A percentile compares a stretch with the other conserved stretches of the same genome.
Evolutionary conservation across 2,888 invertebrate species (phyloP).

Genomic region (Marronus borbonicus): DNA sequence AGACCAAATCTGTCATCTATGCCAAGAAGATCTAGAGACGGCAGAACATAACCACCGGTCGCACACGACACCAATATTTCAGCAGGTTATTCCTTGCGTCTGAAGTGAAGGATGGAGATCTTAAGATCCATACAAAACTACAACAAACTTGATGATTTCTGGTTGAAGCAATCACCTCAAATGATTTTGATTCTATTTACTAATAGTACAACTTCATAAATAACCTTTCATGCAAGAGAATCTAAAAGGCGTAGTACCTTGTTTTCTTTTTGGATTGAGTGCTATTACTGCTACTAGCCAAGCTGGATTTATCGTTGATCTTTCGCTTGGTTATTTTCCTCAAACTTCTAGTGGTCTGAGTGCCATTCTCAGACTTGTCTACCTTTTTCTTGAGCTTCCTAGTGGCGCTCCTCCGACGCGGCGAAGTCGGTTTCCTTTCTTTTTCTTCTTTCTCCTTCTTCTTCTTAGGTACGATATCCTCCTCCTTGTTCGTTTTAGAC

Average conservation of each 20-base stretch:
- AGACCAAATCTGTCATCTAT: too few relatives aligned
- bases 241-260: background rate
- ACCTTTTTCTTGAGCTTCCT: constrained; percentile 3
- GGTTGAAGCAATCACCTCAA: too few relatives aligned
- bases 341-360: constrained; percentile 34
- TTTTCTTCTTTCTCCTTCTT: background rate
- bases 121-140: too few relatives aligned
- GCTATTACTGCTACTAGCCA: constrained; percentile 1
- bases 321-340: constrained; percentile 10
- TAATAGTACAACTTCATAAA: too few relatives aligned
- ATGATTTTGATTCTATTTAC: too few relatives aligned
- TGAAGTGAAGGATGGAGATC: too few relatives aligned
- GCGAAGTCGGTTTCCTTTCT: background rate
- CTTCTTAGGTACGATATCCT: background rate
- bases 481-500: constrained; percentile 1
- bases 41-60: too few relatives aligned
- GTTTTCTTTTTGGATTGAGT: constrained; percentile 20
- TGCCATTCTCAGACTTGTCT: constrained; percentile 35
- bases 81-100: too few relatives aligned
- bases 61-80: too few relatives aligned
- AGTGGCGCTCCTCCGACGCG: background rate
- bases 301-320: constrained; percentile 1
- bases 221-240: too few relatives aligned
- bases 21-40: too few relatives aligned
- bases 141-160: too few relatives aligned